phyloP scores from a whole-genome alignment of 2,797 vertebrate species.

The Delichon dasypus region DNA sequence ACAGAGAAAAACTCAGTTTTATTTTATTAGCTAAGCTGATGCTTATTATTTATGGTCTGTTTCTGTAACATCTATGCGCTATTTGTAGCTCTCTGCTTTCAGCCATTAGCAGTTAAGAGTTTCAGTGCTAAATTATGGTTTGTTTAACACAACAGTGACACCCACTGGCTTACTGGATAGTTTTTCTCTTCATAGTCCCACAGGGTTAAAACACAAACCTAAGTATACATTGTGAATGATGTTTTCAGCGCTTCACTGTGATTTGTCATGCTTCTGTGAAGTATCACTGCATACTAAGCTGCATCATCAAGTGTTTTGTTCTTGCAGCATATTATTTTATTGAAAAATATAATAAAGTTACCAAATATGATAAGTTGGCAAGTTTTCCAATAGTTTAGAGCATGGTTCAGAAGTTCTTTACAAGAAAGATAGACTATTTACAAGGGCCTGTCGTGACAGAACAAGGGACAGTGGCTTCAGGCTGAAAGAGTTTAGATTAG shows the following conservation, averaged over 20 bases:
- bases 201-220: not conserved
- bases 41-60: not conserved
- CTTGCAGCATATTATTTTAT: not conserved
- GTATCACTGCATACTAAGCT: not conserved
- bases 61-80: not conserved
- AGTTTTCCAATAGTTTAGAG: not conserved
- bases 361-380: not conserved
- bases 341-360: not conserved
- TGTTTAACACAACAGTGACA: slow-evolving; percentile 44
- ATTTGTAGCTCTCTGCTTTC: not conserved
- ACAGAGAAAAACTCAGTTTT: not conserved
- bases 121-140: not conserved
- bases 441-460: not conserved
- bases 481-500: not conserved
- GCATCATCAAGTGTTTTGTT: not conserved
- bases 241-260: not conserved
- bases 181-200: not conserved
- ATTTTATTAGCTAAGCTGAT: not conserved
- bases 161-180: slow-evolving; percentile 28
- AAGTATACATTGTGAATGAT: not conserved
- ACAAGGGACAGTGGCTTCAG: not conserved
- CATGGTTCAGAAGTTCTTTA: not conserved
- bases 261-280: not conserved
- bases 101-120: not conserved
- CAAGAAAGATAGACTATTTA: not conserved